Evolutionary conservation across 2,888 invertebrate species (phyloP).

Genomic region (Cremastobaeus sp.): DNA sequence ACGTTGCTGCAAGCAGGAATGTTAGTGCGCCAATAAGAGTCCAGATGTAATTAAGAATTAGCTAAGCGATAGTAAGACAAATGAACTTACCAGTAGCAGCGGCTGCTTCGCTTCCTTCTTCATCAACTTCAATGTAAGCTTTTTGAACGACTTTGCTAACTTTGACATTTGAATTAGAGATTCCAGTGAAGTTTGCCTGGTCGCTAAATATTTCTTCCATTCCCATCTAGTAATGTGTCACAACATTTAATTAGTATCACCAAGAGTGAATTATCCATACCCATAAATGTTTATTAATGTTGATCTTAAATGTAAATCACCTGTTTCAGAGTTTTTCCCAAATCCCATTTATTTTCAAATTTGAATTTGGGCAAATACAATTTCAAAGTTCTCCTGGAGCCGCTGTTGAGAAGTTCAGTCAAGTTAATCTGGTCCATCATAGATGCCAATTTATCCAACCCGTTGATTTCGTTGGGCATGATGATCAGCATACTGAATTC

Average conservation of each 20-base stretch:
- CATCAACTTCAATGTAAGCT: conserved; percentile 91
- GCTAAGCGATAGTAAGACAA: too few species aligned
- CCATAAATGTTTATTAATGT: conserved; percentile 69
- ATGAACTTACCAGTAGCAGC: conserved; percentile 59
- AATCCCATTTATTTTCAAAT: conserved; percentile 29
- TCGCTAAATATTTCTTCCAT: conserved; percentile 83
- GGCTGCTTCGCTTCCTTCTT: conserved; percentile 87
- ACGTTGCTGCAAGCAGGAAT: not conserved
- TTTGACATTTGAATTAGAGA: conserved; percentile 81
- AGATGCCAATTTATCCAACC: conserved; percentile 76
- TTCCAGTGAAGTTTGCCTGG: conserved; percentile 83
- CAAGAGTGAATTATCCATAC: too few species aligned
- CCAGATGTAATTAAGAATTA: not conserved
- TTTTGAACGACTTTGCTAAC: conserved; percentile 89
- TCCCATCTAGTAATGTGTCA: conserved; percentile 79
- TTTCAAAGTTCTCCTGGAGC: conserved; percentile 64
- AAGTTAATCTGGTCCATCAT: conserved; percentile 69
- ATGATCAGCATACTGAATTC: conserved; percentile 86
- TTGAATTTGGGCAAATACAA: conserved; percentile 67
- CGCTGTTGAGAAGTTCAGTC: conserved; percentile 42
- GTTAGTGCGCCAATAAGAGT: not conserved
- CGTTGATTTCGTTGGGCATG: conserved; percentile 84
- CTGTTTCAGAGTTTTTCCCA: conserved; percentile 30
- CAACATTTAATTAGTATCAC: too few species aligned
- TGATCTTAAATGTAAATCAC: not conserved